Evolutionary conservation across 2,888 invertebrate species (phyloP), one percentile per base, ranked within the genome.

Genomic region (Dione vanillae): DNA sequence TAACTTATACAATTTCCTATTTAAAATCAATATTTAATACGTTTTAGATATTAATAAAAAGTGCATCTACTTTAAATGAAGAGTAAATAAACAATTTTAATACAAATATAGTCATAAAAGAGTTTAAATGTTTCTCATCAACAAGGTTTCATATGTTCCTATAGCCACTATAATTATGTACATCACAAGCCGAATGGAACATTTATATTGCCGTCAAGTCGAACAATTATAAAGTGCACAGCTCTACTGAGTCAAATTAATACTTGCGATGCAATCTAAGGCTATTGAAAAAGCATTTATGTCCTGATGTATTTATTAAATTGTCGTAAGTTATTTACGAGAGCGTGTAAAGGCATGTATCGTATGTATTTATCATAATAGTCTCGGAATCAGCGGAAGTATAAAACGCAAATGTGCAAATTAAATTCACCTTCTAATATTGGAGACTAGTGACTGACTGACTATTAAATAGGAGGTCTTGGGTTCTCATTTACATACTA

Each of bases 251-350:
- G 85, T 87, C 87, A 89, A 90, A 92, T 91, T 89, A 89, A 88
- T 91, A 85, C 83, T 76, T 75, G 76, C 80, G 88, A 87, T 85
- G 80, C 83, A 86, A 87, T 89, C 88, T 85, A 80, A 78, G 82
- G 86, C 86, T 86, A 88, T 90, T 88, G 89, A 88, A 87, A 85
- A 88, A 87, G 83, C 87, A 83, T 90, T 91, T 90, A 89, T 58
- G 82, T 78, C 82, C 81, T 90, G 90, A 91, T 90, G 90, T 90
- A 89, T 92, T 88, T 91, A 92, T 92, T 91, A 92, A 91, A 91
- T 87, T 90, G 89, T 91, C 89, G 80, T 83, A 83, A 82, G 84
- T 87, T 84, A 91, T 91, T 91, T 90, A 89, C 84, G 84, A 84
- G 79, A 62, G 65, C 58, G 47, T 64, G 70, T 67, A 56, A 54